Conservation (phyloP, 2,888 invertebrate species). For the Cephus pulcher region DNA sequence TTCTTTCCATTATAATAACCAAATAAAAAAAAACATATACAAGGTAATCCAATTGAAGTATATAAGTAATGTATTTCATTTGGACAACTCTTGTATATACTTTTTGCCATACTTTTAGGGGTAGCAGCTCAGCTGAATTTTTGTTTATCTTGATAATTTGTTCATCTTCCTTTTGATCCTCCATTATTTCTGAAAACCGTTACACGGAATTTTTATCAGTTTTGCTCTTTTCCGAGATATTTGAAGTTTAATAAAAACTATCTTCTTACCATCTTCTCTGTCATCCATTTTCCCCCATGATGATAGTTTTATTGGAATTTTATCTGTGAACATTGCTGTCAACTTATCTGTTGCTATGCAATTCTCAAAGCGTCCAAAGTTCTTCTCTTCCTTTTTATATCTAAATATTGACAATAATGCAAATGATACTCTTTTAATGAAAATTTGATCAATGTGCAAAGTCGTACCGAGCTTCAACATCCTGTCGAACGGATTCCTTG, state of each 20-base stretch:
- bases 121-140: conserved; percentile 65
- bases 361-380: conserved; percentile 53
- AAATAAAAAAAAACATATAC: neutral
- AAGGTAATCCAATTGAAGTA: neutral
- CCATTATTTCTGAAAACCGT: conserved; percentile 2
- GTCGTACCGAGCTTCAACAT: conserved; percentile 72
- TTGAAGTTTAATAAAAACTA: conserved; percentile 8
- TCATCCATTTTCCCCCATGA: conserved; percentile 50
- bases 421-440: neutral
- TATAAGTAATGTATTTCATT: neutral
- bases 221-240: conserved; percentile 29
- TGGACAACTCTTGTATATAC: neutral
- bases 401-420: conserved; percentile 34
- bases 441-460: conserved; percentile 13
- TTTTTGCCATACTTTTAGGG: conserved; percentile 38
- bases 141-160: conserved; percentile 52
- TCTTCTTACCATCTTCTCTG: conserved; percentile 33
- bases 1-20: neutral
- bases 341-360: conserved; percentile 60
- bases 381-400: conserved; percentile 53
- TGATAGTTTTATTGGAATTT: conserved; percentile 55
- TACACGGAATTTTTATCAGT: conserved; percentile 8
- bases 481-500: conserved; percentile 75
- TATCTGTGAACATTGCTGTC: conserved; percentile 60
- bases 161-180: conserved; percentile 26